Conservation (phyloP, 1,140 invertebrate genomes). For the Stegodyphus dumicola region DNA sequence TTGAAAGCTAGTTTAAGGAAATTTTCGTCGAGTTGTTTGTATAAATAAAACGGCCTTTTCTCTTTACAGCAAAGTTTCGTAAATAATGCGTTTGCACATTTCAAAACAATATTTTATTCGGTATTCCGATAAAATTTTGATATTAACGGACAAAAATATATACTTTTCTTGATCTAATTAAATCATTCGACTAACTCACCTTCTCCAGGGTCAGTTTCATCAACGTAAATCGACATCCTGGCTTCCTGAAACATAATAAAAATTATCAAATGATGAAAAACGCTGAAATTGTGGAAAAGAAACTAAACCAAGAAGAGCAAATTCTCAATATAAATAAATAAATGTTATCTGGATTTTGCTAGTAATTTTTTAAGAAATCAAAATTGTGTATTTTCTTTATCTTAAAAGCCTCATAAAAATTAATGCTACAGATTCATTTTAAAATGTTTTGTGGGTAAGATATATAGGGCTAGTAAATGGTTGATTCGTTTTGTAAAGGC, state of each 20-base stretch:
- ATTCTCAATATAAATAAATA: not conserved
- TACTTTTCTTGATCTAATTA: too few relatives aligned
- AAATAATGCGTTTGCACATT: too few relatives aligned
- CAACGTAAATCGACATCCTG: constrained; percentile 39
- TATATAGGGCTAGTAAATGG: too few relatives aligned
- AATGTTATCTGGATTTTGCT: not conserved
- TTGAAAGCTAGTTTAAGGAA: too few relatives aligned
- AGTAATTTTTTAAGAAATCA: not conserved
- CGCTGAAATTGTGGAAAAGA: not conserved
- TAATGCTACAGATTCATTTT: not conserved
- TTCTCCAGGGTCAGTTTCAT: constrained; percentile 41
- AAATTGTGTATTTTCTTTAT: not conserved
- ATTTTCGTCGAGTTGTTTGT: too few relatives aligned
- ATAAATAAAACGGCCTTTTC: too few relatives aligned
- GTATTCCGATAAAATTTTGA: too few relatives aligned
- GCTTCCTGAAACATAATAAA: not conserved
- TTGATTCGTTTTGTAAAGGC: too few relatives aligned
- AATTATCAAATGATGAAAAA: not conserved
- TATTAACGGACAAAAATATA: too few relatives aligned
- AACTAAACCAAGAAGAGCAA: not conserved
- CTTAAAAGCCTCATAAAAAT: not conserved
- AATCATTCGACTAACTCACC: not conserved
- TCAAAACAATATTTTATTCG: too few relatives aligned
- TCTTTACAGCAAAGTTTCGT: too few relatives aligned
- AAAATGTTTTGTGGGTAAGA: too few relatives aligned